phyloP scores from a whole-genome alignment of 2,113 vertebrate genomes.

The Bolborhynchus lineola region DNA sequence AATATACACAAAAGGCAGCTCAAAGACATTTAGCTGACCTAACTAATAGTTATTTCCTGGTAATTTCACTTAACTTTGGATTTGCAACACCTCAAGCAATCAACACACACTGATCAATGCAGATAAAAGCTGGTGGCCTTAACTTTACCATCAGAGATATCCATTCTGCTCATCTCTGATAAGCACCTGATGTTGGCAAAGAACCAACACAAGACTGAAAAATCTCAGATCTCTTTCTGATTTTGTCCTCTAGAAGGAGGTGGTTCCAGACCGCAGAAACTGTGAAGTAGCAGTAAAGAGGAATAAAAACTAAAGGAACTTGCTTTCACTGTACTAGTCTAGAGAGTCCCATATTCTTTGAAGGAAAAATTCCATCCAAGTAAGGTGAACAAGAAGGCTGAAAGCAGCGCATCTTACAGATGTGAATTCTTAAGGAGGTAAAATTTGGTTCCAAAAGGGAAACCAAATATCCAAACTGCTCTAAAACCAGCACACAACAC shows the following conservation, averaged over 20 bases:
- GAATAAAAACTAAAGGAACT: neutral
- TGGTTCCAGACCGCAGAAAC: neutral
- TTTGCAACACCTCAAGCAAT: neutral
- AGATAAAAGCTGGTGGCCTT: neutral
- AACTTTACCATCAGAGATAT: neutral
- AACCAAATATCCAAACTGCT: neutral
- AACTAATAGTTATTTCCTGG: neutral
- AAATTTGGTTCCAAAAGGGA: neutral
- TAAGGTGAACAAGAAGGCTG: neutral
- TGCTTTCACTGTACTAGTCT: neutral
- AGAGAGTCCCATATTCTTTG: neutral
- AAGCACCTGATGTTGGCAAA: neutral
- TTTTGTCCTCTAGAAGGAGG: neutral
- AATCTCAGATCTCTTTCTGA: neutral
- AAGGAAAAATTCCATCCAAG: neutral
- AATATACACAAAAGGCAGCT: neutral
- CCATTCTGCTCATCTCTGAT: neutral
- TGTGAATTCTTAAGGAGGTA: neutral
- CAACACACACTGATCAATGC: neutral
- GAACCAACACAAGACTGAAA: neutral
- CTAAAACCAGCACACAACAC: neutral
- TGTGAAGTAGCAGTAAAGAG: neutral
- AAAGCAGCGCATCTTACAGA: neutral
- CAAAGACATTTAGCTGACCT: neutral
- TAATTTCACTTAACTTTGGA: neutral